Evolutionary conservation across 2,888 invertebrate genomes (phyloP), one percentile per base, ranked within the genome.

Genomic region (Hymenopus coronatus): DNA sequence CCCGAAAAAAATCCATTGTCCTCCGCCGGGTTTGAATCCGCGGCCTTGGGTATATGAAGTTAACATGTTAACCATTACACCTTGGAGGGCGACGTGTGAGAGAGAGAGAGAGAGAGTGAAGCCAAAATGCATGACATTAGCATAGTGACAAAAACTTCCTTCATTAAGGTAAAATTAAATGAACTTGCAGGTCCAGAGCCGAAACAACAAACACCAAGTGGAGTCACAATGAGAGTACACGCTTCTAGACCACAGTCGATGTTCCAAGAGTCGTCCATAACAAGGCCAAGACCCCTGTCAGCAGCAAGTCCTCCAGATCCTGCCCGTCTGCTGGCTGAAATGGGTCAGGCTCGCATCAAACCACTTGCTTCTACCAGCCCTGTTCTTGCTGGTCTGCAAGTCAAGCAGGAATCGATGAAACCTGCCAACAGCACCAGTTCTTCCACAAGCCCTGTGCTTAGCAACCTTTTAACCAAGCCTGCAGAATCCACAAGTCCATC

Each of bases 401-500:
- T 70, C 20, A 84, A 33, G 40, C 84, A 84, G 27, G 84, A 84
- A 30, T 25, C 54, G 20, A 33, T 46, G 25, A 85, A 46, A 46
- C 46, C 83, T 15, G 28, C 83, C 27, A 40, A 54, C 27, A 83
- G 82, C 46, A 46, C 88, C 9, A 82, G 84, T 8, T 85, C 88
- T 15, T 88, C 88, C 30, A 86, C 82, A 33, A 86, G 85, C 81
- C 88, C 89, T 12, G 89, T 83, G 28, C 28, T 89, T 25, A 70
- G 81, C 83, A 89, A 83, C 54, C 40, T 83, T 25, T 9, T 85
- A 27, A 54, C 85, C 3, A 82, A 82, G 20, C 28, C 85, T 28
- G 46, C 85, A 25, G 89, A 89, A n/a, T 89, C 89, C n/a, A 89
- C 89, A 15, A 89, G 89, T 30, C 83, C 86, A 15, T 86, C 89